Conservation (phyloP, 2,888 invertebrate species). For the Mycalesis mineus region DNA sequence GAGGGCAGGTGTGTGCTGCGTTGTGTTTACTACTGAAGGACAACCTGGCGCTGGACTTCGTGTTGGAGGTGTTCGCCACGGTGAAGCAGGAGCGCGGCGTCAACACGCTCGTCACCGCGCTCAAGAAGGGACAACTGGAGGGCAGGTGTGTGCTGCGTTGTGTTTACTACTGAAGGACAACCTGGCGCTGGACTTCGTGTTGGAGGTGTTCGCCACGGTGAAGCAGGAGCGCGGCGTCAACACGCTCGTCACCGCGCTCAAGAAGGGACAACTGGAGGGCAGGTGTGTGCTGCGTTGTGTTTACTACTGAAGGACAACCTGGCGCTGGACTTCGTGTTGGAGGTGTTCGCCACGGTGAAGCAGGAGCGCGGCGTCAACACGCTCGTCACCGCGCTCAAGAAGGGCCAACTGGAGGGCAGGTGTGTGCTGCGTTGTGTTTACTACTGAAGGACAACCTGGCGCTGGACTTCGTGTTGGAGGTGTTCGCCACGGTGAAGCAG, state of each 20-base stretch:
- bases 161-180: slow-evolving; percentile 88
- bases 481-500: slow-evolving; percentile 93
- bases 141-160: slow-evolving; percentile 66
- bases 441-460: slow-evolving; percentile 95
- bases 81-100: slow-evolving; percentile 95
- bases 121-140: slow-evolving; percentile 91
- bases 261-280: slow-evolving; percentile 89
- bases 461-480: slow-evolving; percentile 94
- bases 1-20: slow-evolving; percentile 75
- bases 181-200: slow-evolving; percentile 94
- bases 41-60: slow-evolving; percentile 95
- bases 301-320: slow-evolving; percentile 92
- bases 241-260: slow-evolving; percentile 90
- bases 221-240: slow-evolving; percentile 93
- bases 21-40: slow-evolving; percentile 84
- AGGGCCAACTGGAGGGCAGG: slow-evolving; percentile 87
- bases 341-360: slow-evolving; percentile 94
- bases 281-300: slow-evolving; percentile 52
- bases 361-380: slow-evolving; percentile 92
- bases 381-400: slow-evolving; percentile 91
- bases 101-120: slow-evolving; percentile 88
- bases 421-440: slow-evolving; percentile 36
- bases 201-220: slow-evolving; percentile 94
- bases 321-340: slow-evolving; percentile 95
- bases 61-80: slow-evolving; percentile 93